Conservation (phyloP, 2,888 invertebrate genomes). For the Anodontia alba region DNA sequence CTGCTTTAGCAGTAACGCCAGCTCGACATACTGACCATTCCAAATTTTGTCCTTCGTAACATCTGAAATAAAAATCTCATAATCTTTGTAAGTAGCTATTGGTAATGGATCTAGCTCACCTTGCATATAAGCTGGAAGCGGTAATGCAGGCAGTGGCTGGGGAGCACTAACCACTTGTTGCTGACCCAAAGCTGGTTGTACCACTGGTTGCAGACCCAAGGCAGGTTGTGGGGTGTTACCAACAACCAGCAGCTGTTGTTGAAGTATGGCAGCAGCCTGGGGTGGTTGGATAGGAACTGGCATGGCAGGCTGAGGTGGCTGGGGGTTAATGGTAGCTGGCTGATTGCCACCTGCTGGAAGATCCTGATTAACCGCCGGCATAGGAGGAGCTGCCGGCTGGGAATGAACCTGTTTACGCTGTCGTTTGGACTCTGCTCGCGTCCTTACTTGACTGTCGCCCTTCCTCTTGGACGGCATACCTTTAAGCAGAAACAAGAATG, state of each 20-base stretch:
- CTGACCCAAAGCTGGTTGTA: too few relatives aligned
- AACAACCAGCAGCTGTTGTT: too few relatives aligned
- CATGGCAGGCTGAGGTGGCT: neutral
- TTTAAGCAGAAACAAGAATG: too few relatives aligned
- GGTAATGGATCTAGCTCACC: neutral
- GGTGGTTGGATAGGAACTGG: neutral
- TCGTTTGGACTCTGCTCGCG: too few relatives aligned
- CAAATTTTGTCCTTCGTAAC: neutral
- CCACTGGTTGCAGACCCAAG: too few relatives aligned
- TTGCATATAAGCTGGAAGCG: neutral
- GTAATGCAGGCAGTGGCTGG: constrained; percentile 7
- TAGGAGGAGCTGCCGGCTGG: too few relatives aligned
- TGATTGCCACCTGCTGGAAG: too few relatives aligned
- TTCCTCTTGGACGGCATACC: too few relatives aligned
- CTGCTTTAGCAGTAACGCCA: neutral
- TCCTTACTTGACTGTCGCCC: too few relatives aligned
- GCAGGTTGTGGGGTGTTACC: too few relatives aligned
- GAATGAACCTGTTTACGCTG: too few relatives aligned
- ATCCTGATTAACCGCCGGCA: too few relatives aligned
- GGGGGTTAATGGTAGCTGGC: neutral
- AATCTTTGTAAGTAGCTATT: neutral
- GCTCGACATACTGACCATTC: neutral
- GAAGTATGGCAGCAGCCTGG: neutral
- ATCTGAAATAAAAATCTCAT: neutral
- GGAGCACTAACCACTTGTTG: neutral